Evolutionary conservation across 2,113 vertebrate genomes (phyloP), one percentile per base, ranked within the genome.

Genomic region (Plectropomus leopardus): DNA sequence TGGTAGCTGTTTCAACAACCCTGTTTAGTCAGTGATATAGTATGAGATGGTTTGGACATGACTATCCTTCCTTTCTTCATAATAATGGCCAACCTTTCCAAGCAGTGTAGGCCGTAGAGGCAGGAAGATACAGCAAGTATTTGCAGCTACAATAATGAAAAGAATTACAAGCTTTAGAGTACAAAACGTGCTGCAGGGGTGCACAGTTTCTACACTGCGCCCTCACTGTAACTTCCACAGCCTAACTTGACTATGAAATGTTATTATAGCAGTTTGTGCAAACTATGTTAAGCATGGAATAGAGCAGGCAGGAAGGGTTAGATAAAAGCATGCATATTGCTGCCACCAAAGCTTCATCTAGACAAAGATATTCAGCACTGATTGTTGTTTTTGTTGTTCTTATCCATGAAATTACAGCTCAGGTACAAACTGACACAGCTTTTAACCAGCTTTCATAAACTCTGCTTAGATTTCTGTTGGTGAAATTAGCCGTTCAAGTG

Each of bases 111-210:
- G 42, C 34, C 42, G 28, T 19, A 14, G 4, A 76, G 65, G 10
- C 13, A 61, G 21, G 23, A 17, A 26, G 23, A 17, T 2, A 36
- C 21, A 40, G 34, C 40, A 54, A 48, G 32, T 58, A 10, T 74
- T 9, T 3, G 0, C 19, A 16, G 17, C 24, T 55, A 58, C n/a
- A 54, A 54, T 63, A 69, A 36, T 74, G 48, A 42, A 63, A 57
- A 61, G 47, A 42, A 58, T 76, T 71, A 13, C 1, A 45, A 26
- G 70, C 23, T 68, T 67, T 45, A 59, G 59, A 45, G 45, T 47
- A 60, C 26, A 51, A 64, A 68, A 63, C 21, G 48, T 11, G 36
- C 30, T 44, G 57, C 45, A 11, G 44, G 24, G 45, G n/a, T 14
- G 23, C 7, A 24, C 1, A 16, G 47, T n/a, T 80, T 67, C 28